Evolutionary conservation across 2,113 vertebrate species (phyloP), one percentile per base, ranked within the genome.

Genomic region (Syngnathoides biaculeatus): DNA sequence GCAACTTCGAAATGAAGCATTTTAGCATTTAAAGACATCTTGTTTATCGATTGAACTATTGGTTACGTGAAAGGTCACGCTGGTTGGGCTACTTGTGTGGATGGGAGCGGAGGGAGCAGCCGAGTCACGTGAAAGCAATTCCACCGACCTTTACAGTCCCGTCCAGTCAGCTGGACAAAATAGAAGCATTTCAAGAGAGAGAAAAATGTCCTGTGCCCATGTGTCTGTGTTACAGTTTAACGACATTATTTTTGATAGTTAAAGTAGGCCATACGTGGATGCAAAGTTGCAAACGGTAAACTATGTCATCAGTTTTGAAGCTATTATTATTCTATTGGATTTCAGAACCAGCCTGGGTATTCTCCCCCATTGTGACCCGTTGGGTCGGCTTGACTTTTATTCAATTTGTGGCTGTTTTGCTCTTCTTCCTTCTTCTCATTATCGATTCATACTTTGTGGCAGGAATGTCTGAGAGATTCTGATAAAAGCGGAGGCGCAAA

Each of bases 391-490:
- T 61, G 43, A 61, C 13, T 38, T 65, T 13, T 69, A 8, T 67
- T 5, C 6, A 12, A 15, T 48, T 58, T 40, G 60, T 56, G 56
- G 35, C 1, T 0, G 22, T 42, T 40, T n/a, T 22, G 20, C 15
- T 60, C 8, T 61, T 61, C 38, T 42, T 39, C 12, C 5, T 38
- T 13, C 17, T 12, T 2, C 15, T 14, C n/a, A 24, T 42, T 42
- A 14, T 22, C 13, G 22, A 39, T 61, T 61, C 59, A 61, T 42
- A 40, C n/a, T 24, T 42, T 61, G 38, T 61, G 59, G 59, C 59
- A 61, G 59, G 38, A 61, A 61, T n/a, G 20, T 40, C 38, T 61
- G 35, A 61, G n/a, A 61, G 59, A 38, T 61, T 61, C 38, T 11
- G n/a, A 61, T 42, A 42, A 61, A 61, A 61, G 59, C 52, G 38